phyloP scores from a whole-genome alignment of 2,888 invertebrate genomes.

The Scrobipalpa atriplicella region DNA sequence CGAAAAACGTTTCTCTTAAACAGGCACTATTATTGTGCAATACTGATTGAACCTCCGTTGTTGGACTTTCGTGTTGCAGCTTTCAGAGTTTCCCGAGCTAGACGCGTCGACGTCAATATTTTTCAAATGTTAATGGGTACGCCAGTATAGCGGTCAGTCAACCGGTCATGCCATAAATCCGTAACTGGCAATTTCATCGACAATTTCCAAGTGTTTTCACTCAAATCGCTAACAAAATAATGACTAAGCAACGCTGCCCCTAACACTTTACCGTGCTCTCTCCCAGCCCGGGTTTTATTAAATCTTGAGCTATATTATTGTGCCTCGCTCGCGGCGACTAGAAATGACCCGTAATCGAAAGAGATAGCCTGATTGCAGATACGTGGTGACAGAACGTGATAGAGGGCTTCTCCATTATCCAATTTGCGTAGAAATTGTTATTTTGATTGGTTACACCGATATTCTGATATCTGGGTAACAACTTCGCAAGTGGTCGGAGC shows the following conservation, averaged over 20 bases:
- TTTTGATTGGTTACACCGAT: constrained; percentile 28
- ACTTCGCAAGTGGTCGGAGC: constrained; percentile 10
- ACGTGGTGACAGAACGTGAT: constrained; percentile 47
- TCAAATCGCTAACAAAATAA: constrained; percentile 72
- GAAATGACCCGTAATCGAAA: constrained; percentile 57
- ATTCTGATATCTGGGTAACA: constrained; percentile 18
- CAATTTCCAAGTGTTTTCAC: constrained; percentile 73
- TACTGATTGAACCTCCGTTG: constrained; percentile 48
- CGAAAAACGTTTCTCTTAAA: constrained; percentile 1
- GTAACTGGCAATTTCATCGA: constrained; percentile 65
- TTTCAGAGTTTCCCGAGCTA: constrained; percentile 1
- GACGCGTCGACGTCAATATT: constrained; percentile 16
- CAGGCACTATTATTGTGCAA: constrained; percentile 39
- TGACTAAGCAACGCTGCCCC: constrained; percentile 60
- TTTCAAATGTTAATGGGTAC: constrained; percentile 40
- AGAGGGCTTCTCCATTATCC: constrained; percentile 45
- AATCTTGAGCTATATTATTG: constrained; percentile 68
- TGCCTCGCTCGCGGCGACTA: constrained; percentile 59
- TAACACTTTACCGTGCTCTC: constrained; percentile 73
- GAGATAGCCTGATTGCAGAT: constrained; percentile 51
- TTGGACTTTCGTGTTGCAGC: constrained; percentile 8
- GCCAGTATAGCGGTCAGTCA: constrained; percentile 49
- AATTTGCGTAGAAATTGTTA: constrained; percentile 45
- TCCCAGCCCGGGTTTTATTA: constrained; percentile 65
- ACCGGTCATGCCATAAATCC: constrained; percentile 52